phyloP scores from a whole-genome alignment of 2,888 invertebrate species.

The Chymomyza caudatula region DNA sequence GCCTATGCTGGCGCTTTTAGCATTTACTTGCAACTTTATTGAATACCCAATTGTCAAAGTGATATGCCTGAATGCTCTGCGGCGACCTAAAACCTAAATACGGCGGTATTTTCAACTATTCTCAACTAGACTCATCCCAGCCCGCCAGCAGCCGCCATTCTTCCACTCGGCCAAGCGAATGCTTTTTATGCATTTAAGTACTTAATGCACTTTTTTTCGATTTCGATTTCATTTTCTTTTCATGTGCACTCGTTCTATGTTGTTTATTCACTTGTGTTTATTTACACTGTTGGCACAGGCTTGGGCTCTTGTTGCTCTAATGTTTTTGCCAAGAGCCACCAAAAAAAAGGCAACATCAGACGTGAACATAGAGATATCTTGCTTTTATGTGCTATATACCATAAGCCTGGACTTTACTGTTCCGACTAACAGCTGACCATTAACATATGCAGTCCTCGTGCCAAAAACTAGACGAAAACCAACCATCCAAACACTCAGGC shows the following conservation, averaged over 20 bases:
- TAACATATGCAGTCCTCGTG: not conserved
- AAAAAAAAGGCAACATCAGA: slow-evolving; percentile 13
- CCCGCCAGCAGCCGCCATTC: not conserved
- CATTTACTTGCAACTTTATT: slow-evolving; percentile 24
- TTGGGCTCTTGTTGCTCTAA: slow-evolving; percentile 14
- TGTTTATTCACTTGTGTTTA: not conserved
- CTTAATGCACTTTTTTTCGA: slow-evolving; percentile 48
- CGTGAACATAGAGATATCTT: not conserved
- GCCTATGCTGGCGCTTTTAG: slow-evolving; percentile 11
- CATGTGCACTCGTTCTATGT: not conserved
- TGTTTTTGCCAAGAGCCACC: slow-evolving; percentile 25
- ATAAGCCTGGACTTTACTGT: not conserved
- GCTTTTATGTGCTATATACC: no score
- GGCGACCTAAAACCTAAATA: slow-evolving; percentile 68
- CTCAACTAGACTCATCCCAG: not conserved
- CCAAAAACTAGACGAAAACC: not conserved
- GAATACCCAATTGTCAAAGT: slow-evolving; percentile 58
- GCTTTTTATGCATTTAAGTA: slow-evolving; percentile 44
- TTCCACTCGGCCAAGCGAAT: not conserved
- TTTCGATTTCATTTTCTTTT: not conserved
- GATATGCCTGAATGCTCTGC: slow-evolving; percentile 58
- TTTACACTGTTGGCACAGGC: not conserved
- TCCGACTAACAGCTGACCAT: not conserved
- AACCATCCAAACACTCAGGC: not conserved
- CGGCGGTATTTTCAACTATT: slow-evolving; percentile 55